A percentile compares a stretch with the other conserved stretches of the same genome.
Conservation (phyloP, 2,888 invertebrate species). For the Plagodis dolabraria region DNA sequence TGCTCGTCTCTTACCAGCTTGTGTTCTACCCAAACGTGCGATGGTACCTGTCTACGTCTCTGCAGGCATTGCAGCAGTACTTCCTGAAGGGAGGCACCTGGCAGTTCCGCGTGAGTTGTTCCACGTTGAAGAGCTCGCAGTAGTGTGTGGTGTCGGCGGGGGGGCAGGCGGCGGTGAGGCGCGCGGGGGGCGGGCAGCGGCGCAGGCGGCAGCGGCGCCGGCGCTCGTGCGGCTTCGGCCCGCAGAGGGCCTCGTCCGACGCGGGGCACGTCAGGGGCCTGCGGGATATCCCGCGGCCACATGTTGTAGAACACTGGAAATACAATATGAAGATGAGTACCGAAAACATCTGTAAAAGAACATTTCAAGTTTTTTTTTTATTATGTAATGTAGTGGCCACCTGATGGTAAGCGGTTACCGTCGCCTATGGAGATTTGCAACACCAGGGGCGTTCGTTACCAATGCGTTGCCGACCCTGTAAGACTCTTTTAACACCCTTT, state of each 20-base stretch:
- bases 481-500: too few relatives aligned
- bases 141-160: constrained; percentile 72
- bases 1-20: constrained; percentile 6
- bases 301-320: constrained; percentile 86
- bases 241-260: constrained; percentile 78
- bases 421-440: too few relatives aligned
- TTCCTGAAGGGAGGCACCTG: constrained; percentile 82
- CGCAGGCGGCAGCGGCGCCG: constrained; percentile 81
- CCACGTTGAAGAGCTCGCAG: constrained; percentile 72
- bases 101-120: constrained; percentile 82
- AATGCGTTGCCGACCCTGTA: too few relatives aligned
- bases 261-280: constrained; percentile 83
- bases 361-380: too few relatives aligned
- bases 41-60: constrained; percentile 43
- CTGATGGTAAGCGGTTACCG: too few relatives aligned
- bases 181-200: constrained; percentile 45
- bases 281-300: constrained; percentile 84
- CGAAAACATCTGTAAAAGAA: background rate
- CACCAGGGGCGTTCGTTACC: too few relatives aligned
- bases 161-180: constrained; percentile 52
- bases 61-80: constrained; percentile 85
- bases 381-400: too few relatives aligned
- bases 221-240: constrained; percentile 78
- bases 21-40: constrained; percentile 2
- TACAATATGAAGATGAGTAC: background rate